Evolutionary conservation across 2,797 vertebrate species (phyloP).

Genomic region (Chaetophractus vellerosus): DNA sequence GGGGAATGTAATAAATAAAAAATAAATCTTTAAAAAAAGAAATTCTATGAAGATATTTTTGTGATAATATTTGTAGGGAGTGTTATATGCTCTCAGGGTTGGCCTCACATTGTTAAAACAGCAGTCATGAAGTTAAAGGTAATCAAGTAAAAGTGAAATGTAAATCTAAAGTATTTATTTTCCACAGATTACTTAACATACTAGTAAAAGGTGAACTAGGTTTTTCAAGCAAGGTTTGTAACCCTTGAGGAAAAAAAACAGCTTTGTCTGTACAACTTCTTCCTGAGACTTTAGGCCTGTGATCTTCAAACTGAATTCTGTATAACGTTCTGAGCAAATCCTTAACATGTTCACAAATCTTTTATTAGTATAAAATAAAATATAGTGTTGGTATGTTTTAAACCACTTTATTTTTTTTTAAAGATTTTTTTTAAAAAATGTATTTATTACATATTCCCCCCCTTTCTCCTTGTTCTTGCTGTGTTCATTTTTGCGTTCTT

Average conservation of each 20-base stretch:
- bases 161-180: neutral
- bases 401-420: too few species aligned
- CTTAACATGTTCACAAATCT: neutral
- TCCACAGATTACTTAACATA: neutral
- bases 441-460: too few species aligned
- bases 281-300: neutral
- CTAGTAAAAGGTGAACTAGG: neutral
- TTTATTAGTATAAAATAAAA: neutral
- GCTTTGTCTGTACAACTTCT: neutral
- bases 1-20: too few species aligned
- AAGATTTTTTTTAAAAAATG: too few species aligned
- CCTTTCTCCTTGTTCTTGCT: too few species aligned
- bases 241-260: neutral
- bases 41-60: too few species aligned
- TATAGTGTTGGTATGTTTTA: too few species aligned
- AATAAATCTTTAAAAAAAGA: too few species aligned
- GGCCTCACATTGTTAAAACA: neutral
- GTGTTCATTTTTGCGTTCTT: too few species aligned
- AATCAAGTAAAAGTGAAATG: neutral
- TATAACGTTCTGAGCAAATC: neutral
- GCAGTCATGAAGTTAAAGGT: neutral
- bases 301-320: neutral
- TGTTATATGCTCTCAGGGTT: neutral
- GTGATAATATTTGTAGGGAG: neutral
- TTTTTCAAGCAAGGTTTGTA: neutral